A percentile compares a stretch with the other conserved stretches of the same genome.
These are phyloP conservation scores for Augiades crinisus DNA, from an alignment of 2,888 invertebrate genomes.

Conservation along the genomic window DNA sequence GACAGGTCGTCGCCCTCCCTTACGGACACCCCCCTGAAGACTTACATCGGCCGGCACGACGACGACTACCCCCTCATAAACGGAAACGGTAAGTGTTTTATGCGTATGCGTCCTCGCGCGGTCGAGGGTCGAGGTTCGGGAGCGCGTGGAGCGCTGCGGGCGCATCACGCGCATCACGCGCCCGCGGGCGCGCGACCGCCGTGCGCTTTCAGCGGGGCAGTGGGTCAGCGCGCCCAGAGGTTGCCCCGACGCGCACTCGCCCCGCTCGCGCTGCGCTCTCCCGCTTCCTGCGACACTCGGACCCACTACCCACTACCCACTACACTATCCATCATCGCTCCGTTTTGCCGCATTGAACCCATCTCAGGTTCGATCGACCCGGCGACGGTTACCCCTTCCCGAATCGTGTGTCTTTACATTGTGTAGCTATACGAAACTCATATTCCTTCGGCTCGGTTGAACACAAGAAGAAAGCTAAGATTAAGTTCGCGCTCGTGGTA, in stretches of 20 bases:
- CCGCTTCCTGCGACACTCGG: conserved; percentile 30
- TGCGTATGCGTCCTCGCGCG: conserved; percentile 29
- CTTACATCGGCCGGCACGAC: conserved; percentile 91
- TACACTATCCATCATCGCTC: conserved; percentile 26
- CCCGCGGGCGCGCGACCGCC: conserved; percentile 31
- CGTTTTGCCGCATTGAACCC: conserved; percentile 69
- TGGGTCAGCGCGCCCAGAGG: conserved; percentile 16
- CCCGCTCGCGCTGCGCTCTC: conserved; percentile 39
- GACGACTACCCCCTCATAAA: conserved; percentile 90
- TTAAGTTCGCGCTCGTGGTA: conserved; percentile 17
- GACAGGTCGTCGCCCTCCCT: conserved; percentile 94
- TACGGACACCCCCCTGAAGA: conserved; percentile 93
- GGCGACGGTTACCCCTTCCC: conserved; percentile 48
- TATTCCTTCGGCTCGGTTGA: too few species aligned
- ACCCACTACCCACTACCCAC: conserved; percentile 32
- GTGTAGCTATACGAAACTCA: too few species aligned
- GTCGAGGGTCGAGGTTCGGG: conserved; percentile 39
- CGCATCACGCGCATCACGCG: conserved; percentile 40
- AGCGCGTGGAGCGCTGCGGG: conserved; percentile 35
- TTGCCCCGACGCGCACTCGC: background rate
- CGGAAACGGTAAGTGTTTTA: conserved; percentile 84
- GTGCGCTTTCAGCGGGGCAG: conserved; percentile 10
- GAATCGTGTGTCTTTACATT: conserved; percentile 37
- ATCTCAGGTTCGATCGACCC: conserved; percentile 68
- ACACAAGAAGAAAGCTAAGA: too few species aligned